Percentiles rank a stretch among this genome's conserved stretches.
Conservation (phyloP, 2,113 vertebrate genomes). For the Coracopsis vasa region DNA sequence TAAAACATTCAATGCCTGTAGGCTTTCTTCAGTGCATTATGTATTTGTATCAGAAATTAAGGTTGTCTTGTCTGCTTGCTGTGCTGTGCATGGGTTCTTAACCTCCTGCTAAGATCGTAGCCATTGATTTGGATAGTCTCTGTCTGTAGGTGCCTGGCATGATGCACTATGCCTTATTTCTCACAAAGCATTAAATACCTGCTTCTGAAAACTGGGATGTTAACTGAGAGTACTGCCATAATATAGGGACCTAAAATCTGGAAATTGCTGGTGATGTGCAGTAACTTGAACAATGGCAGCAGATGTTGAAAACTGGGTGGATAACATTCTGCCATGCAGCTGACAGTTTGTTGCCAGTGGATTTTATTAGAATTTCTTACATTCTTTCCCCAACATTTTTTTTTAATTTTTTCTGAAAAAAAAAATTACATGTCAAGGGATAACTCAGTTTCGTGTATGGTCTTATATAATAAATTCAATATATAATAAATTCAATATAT, state of each 20-base stretch:
- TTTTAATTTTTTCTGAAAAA: background rate
- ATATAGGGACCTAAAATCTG: background rate
- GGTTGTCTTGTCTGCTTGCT: slow-evolving; percentile 40
- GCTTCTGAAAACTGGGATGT: background rate
- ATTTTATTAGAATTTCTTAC: background rate
- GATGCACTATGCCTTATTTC: background rate
- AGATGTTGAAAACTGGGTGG: background rate
- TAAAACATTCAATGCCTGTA: slow-evolving; percentile 14
- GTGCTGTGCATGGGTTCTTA: slow-evolving; percentile 35
- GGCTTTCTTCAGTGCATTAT: background rate
- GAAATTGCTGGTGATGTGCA: background rate
- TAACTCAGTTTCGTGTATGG: background rate
- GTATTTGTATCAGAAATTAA: slow-evolving; percentile 32
- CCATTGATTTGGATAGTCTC: slow-evolving; percentile 42
- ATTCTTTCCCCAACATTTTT: background rate
- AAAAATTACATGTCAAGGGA: background rate
- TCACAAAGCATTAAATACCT: slow-evolving; percentile 1
- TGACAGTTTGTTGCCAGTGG: background rate
- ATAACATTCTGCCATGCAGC: background rate
- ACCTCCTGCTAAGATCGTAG: slow-evolving; percentile 49
- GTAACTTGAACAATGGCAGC: background rate
- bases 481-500: background rate
- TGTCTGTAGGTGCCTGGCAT: background rate
- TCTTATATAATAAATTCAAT: background rate
- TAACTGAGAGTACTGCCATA: background rate